Evolutionary conservation across 2,797 vertebrate species (phyloP), one percentile per base, ranked within the genome.

Genomic region (Schizothorax lantsangensis): DNA sequence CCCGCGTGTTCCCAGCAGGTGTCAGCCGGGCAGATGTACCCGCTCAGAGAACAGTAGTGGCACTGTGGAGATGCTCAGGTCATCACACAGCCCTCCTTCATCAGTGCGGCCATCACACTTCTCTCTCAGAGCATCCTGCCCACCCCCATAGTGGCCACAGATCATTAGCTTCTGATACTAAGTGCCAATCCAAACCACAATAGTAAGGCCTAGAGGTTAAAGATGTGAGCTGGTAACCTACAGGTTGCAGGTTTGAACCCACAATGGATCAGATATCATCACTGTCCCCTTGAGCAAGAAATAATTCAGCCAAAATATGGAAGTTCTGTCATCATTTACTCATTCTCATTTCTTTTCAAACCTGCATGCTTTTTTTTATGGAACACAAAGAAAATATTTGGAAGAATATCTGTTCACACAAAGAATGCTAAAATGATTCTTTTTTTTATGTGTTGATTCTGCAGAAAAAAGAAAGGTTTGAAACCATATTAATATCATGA

Each of bases 21-120:
- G 95, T 96, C 95, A 96, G 95, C 95, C 96, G 95, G 95, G 94
- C 91, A 94, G 94, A 93, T 92, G 90, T 93, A 94, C 92, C 94
- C 91, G 78, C 91, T 93, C 36, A 92, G 91, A 93, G 92, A 89
- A 96, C 94, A 96, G 93, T 94, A 90, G 91, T 92, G 87, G 91
- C 87, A 91, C 92, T 95, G 84, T 90, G 62, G 54, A 71, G 79
- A 78, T 11, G 49, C 33, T 82, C 79, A 72, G 54, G 80, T 84
- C 78, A 79, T 14, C 21, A 81, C 66, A 86, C 77, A 79, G 86
- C 4, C 23, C 21, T 52, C 81, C 23, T 75, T 88, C 38, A 68
- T 87, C 72, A 81, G 75, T 66, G 54, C 33, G 33, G 81, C 52
- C 71, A 21, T 52, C 74, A 79, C 83, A 84, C 17, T 86, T 88